These are phyloP conservation scores for Callitettix versicolor DNA, from an alignment of 1,140 invertebrate species.

Conservation along the genomic window DNA sequence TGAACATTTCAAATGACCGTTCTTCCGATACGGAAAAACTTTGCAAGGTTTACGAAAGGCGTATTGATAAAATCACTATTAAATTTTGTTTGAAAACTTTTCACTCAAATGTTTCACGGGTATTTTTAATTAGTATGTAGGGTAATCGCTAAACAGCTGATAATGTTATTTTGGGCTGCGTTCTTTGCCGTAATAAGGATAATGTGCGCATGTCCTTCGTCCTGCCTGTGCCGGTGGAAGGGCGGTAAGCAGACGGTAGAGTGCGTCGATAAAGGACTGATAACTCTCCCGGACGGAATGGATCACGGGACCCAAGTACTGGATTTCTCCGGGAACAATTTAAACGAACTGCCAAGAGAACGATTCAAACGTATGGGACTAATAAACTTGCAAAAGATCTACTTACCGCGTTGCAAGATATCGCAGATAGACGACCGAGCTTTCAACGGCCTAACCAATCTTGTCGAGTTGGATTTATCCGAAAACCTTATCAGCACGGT, in stretches of 20 bases:
- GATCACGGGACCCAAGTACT: conserved; percentile 81
- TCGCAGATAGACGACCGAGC: conserved; percentile 63
- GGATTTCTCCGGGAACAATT: conserved; percentile 69
- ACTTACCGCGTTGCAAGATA: conserved; percentile 62
- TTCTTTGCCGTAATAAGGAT: neutral
- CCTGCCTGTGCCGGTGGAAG: conserved; percentile 84
- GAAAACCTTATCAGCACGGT: conserved; percentile 66
- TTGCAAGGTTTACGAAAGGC: too few relatives aligned
- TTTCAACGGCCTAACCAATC: conserved; percentile 71
- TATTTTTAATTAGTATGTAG: too few relatives aligned
- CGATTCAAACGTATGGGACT: conserved; percentile 65
- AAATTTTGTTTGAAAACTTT: too few relatives aligned
- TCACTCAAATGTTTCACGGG: too few relatives aligned
- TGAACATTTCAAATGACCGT: too few relatives aligned
- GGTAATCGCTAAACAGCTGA: neutral
- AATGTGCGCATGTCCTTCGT: conserved; percentile 48
- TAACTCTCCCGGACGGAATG: conserved; percentile 65
- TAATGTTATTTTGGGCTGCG: conserved; percentile 5
- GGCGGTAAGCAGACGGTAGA: conserved; percentile 82
- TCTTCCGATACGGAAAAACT: too few relatives aligned
- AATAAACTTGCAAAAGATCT: conserved; percentile 79
- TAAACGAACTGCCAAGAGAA: conserved; percentile 62
- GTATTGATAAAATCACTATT: too few relatives aligned
- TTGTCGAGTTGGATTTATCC: conserved; percentile 80
- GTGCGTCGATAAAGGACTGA: conserved; percentile 63